A percentile compares a stretch with the other conserved stretches of the same genome.
phyloP scores from a whole-genome alignment of 2,888 invertebrate species.

The Xylota sylvarum region DNA sequence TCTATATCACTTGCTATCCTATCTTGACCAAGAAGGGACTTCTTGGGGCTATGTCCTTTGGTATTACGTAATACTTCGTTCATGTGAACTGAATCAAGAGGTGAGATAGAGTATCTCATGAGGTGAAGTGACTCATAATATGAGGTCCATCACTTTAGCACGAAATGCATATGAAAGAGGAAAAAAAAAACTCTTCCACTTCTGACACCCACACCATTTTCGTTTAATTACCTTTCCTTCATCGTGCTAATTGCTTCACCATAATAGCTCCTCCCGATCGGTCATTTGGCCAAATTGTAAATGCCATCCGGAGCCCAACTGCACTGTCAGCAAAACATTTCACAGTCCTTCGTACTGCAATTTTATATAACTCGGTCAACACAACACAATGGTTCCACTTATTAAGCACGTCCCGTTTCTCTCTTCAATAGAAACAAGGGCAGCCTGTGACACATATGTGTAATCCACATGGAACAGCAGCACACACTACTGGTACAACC shows the following conservation, averaged over 20 bases:
- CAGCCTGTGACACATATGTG: conserved; percentile 29
- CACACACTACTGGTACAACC: conserved; percentile 5
- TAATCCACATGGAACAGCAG: conserved; percentile 15
- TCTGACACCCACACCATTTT: not conserved
- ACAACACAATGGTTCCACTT: conserved; percentile 43
- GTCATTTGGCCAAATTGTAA: not conserved
- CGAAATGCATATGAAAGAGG: too few relatives aligned
- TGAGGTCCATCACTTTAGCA: too few relatives aligned
- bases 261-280: not conserved
- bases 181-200: not conserved
- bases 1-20: too few relatives aligned
- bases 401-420: conserved; percentile 21
- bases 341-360: conserved; percentile 5
- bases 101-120: too few relatives aligned
- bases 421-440: conserved; percentile 17
- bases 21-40: too few relatives aligned
- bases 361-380: not conserved
- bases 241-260: not conserved
- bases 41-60: too few relatives aligned
- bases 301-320: not conserved
- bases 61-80: too few relatives aligned
- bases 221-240: not conserved
- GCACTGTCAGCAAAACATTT: conserved; percentile 32
- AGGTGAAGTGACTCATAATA: too few relatives aligned
- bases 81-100: too few relatives aligned